Evolutionary conservation across 2,888 invertebrate genomes (phyloP), one percentile per base, ranked within the genome.

Genomic region (Thymelicus acteon): DNA sequence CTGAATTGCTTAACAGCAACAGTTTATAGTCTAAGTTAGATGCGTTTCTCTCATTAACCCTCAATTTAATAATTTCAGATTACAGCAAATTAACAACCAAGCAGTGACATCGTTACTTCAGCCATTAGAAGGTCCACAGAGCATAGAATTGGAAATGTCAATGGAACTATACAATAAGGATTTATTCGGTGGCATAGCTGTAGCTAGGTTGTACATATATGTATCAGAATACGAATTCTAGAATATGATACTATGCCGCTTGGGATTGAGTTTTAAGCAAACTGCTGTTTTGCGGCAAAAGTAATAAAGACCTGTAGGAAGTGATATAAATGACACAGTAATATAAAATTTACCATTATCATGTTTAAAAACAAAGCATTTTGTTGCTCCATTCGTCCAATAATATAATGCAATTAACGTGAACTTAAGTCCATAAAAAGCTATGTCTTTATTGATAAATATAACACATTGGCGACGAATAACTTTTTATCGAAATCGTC

Each of bases 81-180:
- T 94, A 73, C 83, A 89, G 1, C 94, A 95, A 80, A 88, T 84
- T 6, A 94, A 94, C 12, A 96, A 96, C 75, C 96, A 97, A 84
- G 98, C 97, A 0, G 95, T 96, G 4, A 94, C 98, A n/a, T 95
- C 96, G 0, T 86, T 99, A 54, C 95, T 96, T 8, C 94, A 95
- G 71, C 94, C 96, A 0, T 95, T 99, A 0, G 95, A 95, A 74
- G 98, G 98, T 0, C 98, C 98, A 0, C 98, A 99, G 85, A 98
- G 98, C 81, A 96, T 98, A 76, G 97, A 98, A 79, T 88, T 99
- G 47, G 96, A 98, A 79, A 93, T 99, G 40, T 96, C 96, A 74
- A 98, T 98, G 98, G 97, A 97, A 71, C 94, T 98, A 2, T 97
- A 96, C 84, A 95, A 95, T 72, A 94, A 95, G 62, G 95, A 96